phyloP scores from a whole-genome alignment of 2,113 vertebrate species.

The Pantherophis guttatus region DNA sequence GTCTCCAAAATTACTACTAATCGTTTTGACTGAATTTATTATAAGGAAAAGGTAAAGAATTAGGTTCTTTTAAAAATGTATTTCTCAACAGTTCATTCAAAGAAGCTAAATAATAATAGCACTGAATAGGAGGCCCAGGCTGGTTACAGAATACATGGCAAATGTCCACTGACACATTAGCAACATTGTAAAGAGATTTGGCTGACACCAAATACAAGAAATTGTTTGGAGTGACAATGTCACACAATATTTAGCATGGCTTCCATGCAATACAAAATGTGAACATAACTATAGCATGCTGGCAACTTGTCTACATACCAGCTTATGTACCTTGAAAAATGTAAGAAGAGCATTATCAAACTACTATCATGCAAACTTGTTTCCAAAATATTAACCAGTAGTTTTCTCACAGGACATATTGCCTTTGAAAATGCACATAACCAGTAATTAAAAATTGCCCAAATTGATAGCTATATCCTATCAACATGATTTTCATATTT shows the following conservation, averaged over 20 bases:
- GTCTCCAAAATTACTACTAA: neutral
- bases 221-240: neutral
- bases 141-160: neutral
- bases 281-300: neutral
- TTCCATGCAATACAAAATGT: neutral
- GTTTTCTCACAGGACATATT: neutral
- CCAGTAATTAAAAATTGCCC: neutral
- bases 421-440: neutral
- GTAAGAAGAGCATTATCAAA: neutral
- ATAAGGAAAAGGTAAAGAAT: neutral
- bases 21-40: neutral
- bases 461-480: neutral
- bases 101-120: neutral
- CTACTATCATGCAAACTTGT: neutral
- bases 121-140: neutral
- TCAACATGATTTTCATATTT: neutral
- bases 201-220: conserved; percentile 13
- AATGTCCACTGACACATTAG: neutral
- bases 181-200: neutral
- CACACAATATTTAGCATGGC: conserved; percentile 8
- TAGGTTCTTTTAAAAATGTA: neutral
- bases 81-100: neutral
- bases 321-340: neutral
- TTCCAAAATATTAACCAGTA: neutral
- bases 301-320: neutral